phyloP scores from a whole-genome alignment of 2,797 vertebrate species.

The Mus caroli region DNA sequence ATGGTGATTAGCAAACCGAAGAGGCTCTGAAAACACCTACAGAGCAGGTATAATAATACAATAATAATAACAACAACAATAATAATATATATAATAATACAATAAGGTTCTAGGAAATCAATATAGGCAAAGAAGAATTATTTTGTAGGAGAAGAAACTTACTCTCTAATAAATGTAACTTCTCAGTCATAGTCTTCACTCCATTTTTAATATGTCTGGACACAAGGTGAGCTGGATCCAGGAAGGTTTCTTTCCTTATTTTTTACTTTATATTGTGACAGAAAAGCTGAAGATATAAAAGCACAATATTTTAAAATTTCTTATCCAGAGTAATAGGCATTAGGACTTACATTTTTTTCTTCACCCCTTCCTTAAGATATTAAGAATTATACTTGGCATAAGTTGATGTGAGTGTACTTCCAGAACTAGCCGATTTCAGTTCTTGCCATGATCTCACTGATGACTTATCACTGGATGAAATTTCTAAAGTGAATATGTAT shows the following conservation, averaged over 20 bases:
- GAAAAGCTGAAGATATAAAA: neutral
- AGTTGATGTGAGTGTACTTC: neutral
- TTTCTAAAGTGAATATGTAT: neutral
- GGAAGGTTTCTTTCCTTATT: neutral
- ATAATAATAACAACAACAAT: too few species aligned
- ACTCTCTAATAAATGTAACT: constrained; percentile 50
- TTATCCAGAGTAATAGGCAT: constrained; percentile 4
- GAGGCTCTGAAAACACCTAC: constrained; percentile 19
- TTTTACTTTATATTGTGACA: neutral
- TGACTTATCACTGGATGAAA: neutral
- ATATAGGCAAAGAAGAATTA: constrained; percentile 66
- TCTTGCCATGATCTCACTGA: neutral
- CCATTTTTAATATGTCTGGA: constrained; percentile 62
- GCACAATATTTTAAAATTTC: neutral
- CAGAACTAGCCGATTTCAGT: neutral
- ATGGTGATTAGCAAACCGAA: constrained; percentile 41
- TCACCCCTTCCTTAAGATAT: constrained; percentile 5
- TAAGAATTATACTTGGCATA: constrained; percentile 27
- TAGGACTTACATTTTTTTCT: neutral
- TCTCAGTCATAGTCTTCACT: constrained; percentile 2
- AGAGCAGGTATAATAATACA: constrained; percentile 40
- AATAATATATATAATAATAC: too few species aligned
- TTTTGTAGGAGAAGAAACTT: constrained; percentile 55
- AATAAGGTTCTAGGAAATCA: constrained; percentile 61
- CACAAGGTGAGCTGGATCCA: neutral